A percentile compares a stretch with the other conserved stretches of the same genome.
Conservation (phyloP, 2,797 vertebrate species). For the Tragopan temminckii region DNA sequence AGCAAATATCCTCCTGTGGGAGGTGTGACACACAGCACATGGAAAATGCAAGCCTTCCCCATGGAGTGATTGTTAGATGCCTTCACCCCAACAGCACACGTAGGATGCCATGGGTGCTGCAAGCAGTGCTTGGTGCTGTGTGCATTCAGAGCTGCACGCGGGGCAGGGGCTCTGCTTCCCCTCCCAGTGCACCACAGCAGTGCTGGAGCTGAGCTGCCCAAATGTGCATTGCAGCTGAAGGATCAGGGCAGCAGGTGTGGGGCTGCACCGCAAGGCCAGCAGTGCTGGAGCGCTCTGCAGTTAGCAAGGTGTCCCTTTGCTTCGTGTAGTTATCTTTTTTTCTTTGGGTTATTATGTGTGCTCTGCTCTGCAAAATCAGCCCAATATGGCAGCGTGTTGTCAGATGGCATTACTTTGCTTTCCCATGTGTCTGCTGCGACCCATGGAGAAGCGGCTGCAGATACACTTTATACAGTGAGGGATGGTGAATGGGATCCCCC, state of each 20-base stretch:
- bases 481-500: not conserved
- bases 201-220: not conserved
- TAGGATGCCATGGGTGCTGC: accelerated
- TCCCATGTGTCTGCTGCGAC: too few relatives aligned
- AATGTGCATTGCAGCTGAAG: not conserved
- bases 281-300: accelerated
- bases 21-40: not conserved
- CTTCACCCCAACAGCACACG: accelerated
- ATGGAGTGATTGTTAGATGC: accelerated
- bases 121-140: not conserved
- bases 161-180: not conserved
- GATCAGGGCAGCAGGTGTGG: not conserved
- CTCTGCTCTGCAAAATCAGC: not conserved
- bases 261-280: not conserved
- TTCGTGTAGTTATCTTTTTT: not conserved
- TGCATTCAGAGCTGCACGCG: not conserved
- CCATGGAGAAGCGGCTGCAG: not conserved
- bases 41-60: not conserved
- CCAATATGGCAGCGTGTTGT: not conserved
- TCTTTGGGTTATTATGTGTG: accelerated
- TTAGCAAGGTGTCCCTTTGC: not conserved
- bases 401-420: not conserved
- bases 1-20: not conserved
- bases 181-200: not conserved
- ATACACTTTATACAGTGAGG: not conserved